phyloP scores from a whole-genome alignment of 2,113 vertebrate species.

The Callipepla squamata region DNA sequence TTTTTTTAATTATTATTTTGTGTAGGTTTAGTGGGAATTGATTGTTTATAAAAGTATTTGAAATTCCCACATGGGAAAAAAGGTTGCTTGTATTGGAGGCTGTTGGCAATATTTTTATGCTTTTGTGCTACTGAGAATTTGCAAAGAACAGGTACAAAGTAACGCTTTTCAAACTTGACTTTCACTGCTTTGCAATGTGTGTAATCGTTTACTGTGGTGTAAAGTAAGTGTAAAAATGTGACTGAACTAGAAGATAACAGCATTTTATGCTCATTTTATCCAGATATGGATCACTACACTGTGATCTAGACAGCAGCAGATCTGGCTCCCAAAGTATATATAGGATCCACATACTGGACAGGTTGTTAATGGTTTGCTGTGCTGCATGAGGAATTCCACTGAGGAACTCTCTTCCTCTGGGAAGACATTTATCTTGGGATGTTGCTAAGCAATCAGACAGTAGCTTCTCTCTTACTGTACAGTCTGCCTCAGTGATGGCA shows the following conservation, averaged over 20 bases:
- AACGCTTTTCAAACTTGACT: neutral
- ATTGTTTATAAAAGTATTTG: neutral
- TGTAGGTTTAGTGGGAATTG: neutral
- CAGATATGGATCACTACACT: neutral
- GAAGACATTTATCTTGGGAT: neutral
- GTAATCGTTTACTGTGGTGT: neutral
- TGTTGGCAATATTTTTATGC: neutral
- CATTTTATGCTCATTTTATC: conserved; percentile 53
- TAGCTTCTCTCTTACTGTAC: neutral
- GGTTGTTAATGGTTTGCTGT: neutral
- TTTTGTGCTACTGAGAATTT: neutral
- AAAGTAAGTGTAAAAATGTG: conserved; percentile 31
- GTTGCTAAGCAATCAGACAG: neutral
- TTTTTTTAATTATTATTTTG: neutral
- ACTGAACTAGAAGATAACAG: conserved; percentile 21
- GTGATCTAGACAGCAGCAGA: neutral
- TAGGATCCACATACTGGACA: neutral
- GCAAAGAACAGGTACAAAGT: conserved; percentile 7
- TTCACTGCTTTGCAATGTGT: conserved; percentile 12
- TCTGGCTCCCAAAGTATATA: neutral
- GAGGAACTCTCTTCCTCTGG: neutral
- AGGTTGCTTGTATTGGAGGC: neutral
- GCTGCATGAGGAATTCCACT: neutral
- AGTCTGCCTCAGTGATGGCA: neutral
- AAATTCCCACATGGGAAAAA: neutral